phyloP scores from a whole-genome alignment of 2,888 invertebrate genomes.

The Macaria liturata region DNA sequence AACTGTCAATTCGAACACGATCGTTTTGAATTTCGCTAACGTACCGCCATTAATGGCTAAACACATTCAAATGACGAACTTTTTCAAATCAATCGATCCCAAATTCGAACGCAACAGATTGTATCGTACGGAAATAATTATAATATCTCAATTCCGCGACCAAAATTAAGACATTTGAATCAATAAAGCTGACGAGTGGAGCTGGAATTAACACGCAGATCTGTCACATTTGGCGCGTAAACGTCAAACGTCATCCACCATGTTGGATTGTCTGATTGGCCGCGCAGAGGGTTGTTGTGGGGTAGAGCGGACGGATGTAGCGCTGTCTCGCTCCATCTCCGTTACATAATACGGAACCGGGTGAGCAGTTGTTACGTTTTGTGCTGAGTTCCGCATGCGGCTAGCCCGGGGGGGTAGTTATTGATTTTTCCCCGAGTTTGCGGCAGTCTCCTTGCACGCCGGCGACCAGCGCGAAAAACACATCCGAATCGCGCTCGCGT shows the following conservation, averaged over 20 bases:
- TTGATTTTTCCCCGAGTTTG: conserved; percentile 79
- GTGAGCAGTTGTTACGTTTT: conserved; percentile 70
- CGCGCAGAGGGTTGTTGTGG: conserved; percentile 57
- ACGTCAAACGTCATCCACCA: conserved; percentile 77
- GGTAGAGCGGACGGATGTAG: conserved; percentile 49
- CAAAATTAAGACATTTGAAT: conserved; percentile 66
- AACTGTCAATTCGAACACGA: conserved; percentile 2
- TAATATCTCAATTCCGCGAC: conserved; percentile 45
- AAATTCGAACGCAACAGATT: conserved; percentile 7
- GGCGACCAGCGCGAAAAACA: conserved; percentile 79
- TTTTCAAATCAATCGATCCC: conserved; percentile 6
- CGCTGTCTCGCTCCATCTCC: conserved; percentile 58
- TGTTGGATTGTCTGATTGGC: conserved; percentile 65
- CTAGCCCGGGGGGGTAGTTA: conserved; percentile 67
- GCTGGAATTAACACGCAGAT: conserved; percentile 59
- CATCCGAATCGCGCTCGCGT: conserved; percentile 70
- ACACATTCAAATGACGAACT: not conserved
- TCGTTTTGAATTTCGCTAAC: not conserved
- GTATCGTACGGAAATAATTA: conserved; percentile 39
- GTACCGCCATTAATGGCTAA: not conserved
- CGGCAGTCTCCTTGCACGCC: conserved; percentile 77
- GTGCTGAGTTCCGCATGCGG: conserved; percentile 77
- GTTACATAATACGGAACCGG: conserved; percentile 80
- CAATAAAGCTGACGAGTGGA: conserved; percentile 57
- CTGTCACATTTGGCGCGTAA: conserved; percentile 79